A percentile compares a stretch with the other conserved stretches of the same genome.
phyloP scores from a whole-genome alignment of 2,888 invertebrate species.

The Polymixis lichenea region DNA sequence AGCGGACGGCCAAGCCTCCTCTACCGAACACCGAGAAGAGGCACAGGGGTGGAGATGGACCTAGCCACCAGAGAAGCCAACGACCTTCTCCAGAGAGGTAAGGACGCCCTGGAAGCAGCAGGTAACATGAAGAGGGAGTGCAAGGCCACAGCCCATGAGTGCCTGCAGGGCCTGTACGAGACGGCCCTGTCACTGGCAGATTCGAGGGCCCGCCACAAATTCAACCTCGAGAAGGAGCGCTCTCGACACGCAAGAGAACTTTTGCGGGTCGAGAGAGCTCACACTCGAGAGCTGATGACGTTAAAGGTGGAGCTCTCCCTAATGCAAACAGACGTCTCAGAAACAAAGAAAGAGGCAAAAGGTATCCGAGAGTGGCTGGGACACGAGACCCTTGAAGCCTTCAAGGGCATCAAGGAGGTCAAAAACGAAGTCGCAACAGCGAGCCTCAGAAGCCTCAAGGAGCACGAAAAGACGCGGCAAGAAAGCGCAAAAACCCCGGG shows the following conservation, averaged over 20 bases:
- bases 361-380: neutral
- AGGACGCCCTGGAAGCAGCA: neutral
- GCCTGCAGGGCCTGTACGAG: neutral
- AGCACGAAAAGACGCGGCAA: neutral
- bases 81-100: neutral
- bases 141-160: neutral
- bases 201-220: neutral
- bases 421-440: neutral
- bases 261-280: neutral
- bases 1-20: neutral
- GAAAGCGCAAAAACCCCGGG: neutral
- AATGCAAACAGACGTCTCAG: neutral
- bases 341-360: neutral
- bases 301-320: neutral
- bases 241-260: slow-evolving; percentile 2
- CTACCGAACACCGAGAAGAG: neutral
- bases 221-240: slow-evolving; percentile 11
- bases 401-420: slow-evolving; percentile 2
- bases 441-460: neutral
- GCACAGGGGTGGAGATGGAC: slow-evolving; percentile 14
- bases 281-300: neutral
- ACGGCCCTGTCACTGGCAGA: neutral
- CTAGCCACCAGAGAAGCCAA: neutral
- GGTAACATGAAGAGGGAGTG: neutral
- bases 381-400: neutral